phyloP scores from a whole-genome alignment of 2,888 invertebrate species.

The Habrosyne pyritoides region DNA sequence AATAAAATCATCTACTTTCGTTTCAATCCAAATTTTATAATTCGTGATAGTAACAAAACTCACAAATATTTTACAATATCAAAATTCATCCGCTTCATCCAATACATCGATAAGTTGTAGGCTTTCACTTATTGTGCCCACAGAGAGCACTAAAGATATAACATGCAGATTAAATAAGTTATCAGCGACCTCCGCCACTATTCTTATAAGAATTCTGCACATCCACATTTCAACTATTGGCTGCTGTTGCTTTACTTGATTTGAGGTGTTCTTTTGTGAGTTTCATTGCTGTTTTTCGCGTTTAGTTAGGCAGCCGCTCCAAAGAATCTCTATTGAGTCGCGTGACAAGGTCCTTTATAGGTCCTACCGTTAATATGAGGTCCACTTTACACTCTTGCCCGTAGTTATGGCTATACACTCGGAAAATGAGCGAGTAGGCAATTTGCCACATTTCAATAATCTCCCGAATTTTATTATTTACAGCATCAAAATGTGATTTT shows the following conservation, averaged over 20 bases:
- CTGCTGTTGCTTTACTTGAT: constrained; percentile 17
- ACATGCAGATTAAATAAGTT: constrained; percentile 66
- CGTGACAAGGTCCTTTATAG: constrained; percentile 58
- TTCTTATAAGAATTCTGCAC: constrained; percentile 63
- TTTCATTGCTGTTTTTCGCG: constrained; percentile 29
- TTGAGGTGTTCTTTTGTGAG: constrained; percentile 20
- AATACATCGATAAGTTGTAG: constrained; percentile 65
- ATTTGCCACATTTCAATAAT: constrained; percentile 74
- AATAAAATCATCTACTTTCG: neutral
- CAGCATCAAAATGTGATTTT: constrained; percentile 25
- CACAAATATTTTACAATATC: constrained; percentile 10
- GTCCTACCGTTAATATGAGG: constrained; percentile 67
- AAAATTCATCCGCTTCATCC: constrained; percentile 63
- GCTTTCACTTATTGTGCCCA: constrained; percentile 64
- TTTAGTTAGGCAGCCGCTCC: constrained; percentile 23
- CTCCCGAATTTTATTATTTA: constrained; percentile 21
- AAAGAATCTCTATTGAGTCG: constrained; percentile 48
- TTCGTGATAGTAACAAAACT: neutral
- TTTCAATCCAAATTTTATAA: neutral
- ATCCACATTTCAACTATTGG: constrained; percentile 65
- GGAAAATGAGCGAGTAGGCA: constrained; percentile 73
- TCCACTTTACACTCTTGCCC: constrained; percentile 75
- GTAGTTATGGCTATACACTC: constrained; percentile 60
- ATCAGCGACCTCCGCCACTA: constrained; percentile 60
- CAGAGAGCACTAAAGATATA: constrained; percentile 64